A percentile compares a stretch with the other conserved stretches of the same genome.
phyloP scores from a whole-genome alignment of 2,113 vertebrate genomes.

The Gallinago media region DNA sequence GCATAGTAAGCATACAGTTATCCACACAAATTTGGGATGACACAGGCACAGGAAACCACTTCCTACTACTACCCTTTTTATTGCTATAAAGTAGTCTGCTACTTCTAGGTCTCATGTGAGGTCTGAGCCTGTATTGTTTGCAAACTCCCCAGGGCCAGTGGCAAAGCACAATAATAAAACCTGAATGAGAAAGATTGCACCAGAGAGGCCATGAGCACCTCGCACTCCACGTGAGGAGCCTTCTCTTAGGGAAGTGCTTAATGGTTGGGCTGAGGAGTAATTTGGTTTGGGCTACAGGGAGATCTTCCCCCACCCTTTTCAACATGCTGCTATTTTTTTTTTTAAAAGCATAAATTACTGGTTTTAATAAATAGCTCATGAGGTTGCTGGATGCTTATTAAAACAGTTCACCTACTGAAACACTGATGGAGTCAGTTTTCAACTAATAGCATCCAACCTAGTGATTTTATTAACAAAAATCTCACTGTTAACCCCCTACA shows the following conservation, averaged over 20 bases:
- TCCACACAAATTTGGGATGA: background rate
- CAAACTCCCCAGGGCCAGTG: background rate
- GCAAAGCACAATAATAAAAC: background rate
- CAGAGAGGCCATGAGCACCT: background rate
- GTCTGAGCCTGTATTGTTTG: background rate
- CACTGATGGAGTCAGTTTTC: slow-evolving; percentile 38
- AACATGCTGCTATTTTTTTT: background rate
- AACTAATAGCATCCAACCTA: background rate
- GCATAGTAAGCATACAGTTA: background rate
- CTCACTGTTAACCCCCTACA: background rate
- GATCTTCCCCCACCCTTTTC: background rate
- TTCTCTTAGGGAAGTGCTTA: background rate
- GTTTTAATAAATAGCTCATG: slow-evolving; percentile 10
- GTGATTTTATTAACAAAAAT: slow-evolving; percentile 20
- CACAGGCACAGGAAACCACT: background rate
- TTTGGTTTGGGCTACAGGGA: background rate
- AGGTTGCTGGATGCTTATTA: slow-evolving; percentile 12
- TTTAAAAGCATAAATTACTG: background rate
- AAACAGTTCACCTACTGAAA: slow-evolving; percentile 32
- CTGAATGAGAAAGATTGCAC: background rate
- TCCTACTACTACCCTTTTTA: background rate
- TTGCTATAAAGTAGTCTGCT: background rate
- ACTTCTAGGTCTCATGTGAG: background rate
- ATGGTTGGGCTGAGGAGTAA: background rate
- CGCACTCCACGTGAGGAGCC: background rate